Evolutionary conservation across 2,797 vertebrate genomes (phyloP).

Genomic region (Cetoscarus ocellatus): DNA sequence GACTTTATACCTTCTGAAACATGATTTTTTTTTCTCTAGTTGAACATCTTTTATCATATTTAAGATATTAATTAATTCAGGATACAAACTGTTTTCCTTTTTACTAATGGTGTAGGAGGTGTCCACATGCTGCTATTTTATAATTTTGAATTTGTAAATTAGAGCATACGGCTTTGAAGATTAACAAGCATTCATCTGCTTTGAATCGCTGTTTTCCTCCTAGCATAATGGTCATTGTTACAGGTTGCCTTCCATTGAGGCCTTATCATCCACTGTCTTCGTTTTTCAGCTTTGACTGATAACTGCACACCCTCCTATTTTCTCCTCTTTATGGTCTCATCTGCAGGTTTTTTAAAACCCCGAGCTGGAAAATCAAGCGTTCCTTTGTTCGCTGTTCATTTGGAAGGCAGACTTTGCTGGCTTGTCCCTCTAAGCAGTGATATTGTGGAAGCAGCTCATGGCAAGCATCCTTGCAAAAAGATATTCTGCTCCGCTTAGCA

Average conservation of each 20-base stretch:
- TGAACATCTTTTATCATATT: constrained; percentile 9
- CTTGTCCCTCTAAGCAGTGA: constrained; percentile 68
- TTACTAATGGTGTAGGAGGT: constrained; percentile 59
- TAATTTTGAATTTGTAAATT: constrained; percentile 69
- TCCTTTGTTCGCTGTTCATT: constrained; percentile 74
- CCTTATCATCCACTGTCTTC: constrained; percentile 55
- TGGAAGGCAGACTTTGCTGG: constrained; percentile 63
- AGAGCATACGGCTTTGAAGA: constrained; percentile 70
- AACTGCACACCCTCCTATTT: constrained; percentile 47
- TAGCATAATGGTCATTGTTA: constrained; percentile 56
- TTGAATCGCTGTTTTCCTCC: constrained; percentile 45
- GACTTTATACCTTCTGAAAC: constrained; percentile 14
- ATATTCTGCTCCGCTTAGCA: constrained; percentile 76
- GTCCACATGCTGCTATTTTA: constrained; percentile 35
- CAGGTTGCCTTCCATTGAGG: constrained; percentile 37
- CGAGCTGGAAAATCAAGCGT: constrained; percentile 66
- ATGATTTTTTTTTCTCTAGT: background rate
- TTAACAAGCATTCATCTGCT: constrained; percentile 55
- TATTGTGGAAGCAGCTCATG: constrained; percentile 74
- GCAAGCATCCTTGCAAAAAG: constrained; percentile 71
- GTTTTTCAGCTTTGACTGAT: constrained; percentile 59
- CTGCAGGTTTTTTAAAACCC: constrained; percentile 63
- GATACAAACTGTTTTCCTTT: constrained; percentile 43
- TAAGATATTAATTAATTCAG: constrained; percentile 31
- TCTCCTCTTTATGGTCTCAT: constrained; percentile 43